phyloP scores from a whole-genome alignment of 2,113 vertebrate genomes.

The Atlantisia rogersi region DNA sequence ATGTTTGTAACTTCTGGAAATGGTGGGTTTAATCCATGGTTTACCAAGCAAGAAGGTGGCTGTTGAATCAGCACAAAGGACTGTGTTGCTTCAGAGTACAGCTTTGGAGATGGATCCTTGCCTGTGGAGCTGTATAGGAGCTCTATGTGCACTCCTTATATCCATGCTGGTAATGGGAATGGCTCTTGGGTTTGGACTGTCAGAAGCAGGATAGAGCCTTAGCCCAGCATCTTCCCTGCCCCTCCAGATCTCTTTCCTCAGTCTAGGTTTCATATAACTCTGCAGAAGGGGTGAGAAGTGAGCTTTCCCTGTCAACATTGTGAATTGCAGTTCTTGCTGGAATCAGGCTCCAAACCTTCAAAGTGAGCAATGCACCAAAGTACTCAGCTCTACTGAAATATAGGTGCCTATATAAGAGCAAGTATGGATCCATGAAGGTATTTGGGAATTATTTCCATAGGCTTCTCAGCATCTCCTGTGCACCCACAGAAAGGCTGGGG shows the following conservation, averaged over 20 bases:
- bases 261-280: not conserved
- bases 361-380: not conserved
- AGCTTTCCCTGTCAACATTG: not conserved
- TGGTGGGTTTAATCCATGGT: not conserved
- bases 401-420: not conserved
- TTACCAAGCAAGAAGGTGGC: not conserved
- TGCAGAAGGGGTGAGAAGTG: not conserved
- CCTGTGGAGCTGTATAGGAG: not conserved
- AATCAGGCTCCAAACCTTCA: not conserved
- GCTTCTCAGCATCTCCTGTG: not conserved
- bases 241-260: not conserved
- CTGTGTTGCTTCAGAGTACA: not conserved
- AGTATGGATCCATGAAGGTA: not conserved
- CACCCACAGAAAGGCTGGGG: not conserved
- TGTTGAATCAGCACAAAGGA: not conserved
- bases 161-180: not conserved
- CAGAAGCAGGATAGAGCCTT: not conserved
- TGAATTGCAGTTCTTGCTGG: not conserved
- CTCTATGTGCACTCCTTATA: not conserved
- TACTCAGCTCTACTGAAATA: not conserved
- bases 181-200: not conserved
- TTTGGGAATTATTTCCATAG: not conserved
- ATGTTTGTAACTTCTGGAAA: not conserved
- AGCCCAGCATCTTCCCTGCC: not conserved
- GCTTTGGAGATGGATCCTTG: not conserved